Percentiles rank a stretch among this genome's conserved stretches.
Conservation (phyloP, 2,797 vertebrate species). For the Liparis tanakae region DNA sequence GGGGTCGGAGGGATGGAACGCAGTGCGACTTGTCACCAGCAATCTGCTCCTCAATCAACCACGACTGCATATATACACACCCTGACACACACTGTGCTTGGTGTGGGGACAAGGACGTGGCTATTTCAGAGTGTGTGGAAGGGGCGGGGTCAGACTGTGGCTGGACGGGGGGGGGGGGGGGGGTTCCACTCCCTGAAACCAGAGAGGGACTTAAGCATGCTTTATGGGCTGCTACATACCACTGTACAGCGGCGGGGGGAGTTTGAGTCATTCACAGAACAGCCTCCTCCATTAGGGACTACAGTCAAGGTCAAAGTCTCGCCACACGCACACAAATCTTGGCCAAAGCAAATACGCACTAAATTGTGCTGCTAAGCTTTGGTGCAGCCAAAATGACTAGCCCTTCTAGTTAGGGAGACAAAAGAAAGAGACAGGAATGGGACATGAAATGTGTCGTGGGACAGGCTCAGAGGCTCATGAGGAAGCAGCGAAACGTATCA, state of each 20-base stretch:
- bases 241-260: conserved; percentile 48
- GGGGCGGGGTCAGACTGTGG: conserved; percentile 51
- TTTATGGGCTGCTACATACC: conserved; percentile 86
- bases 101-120: conserved; percentile 82
- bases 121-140: conserved; percentile 85
- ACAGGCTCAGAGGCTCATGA: not conserved
- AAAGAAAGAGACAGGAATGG: not conserved
- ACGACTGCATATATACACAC: conserved; percentile 67
- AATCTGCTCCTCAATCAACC: conserved; percentile 83
- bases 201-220: conserved; percentile 80
- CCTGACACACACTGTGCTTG: conserved; percentile 57
- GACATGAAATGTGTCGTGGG: conserved; percentile 4
- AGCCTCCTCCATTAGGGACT: conserved; percentile 77
- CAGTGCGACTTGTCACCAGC: conserved; percentile 88
- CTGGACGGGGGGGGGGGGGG: conserved; percentile 10
- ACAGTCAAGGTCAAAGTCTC: conserved; percentile 83
- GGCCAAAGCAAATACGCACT: conserved; percentile 20
- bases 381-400: conserved; percentile 40
- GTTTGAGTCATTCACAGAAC: conserved; percentile 81
- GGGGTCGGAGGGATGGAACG: conserved; percentile 80
- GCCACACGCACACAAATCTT: conserved; percentile 34
- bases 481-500: not conserved
- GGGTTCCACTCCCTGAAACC: conserved; percentile 83
- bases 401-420: not conserved
- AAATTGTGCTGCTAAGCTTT: conserved; percentile 40